Conservation (phyloP, 2,113 vertebrate genomes). For the Morone chrysops region DNA sequence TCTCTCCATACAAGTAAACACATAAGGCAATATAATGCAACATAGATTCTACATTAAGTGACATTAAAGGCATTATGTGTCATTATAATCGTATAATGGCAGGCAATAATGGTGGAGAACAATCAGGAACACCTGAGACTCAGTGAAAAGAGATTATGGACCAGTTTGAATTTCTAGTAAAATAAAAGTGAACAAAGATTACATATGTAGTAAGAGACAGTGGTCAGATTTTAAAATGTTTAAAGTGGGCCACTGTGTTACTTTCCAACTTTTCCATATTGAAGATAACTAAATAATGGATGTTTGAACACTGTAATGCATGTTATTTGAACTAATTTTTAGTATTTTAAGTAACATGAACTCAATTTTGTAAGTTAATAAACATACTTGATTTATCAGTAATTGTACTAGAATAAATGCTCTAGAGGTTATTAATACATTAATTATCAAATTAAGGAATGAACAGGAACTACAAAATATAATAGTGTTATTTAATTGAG, state of each 20-base stretch:
- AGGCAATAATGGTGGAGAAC: not conserved
- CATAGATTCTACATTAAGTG: slow-evolving; percentile 4
- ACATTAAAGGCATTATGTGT: not conserved
- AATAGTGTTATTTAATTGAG: not conserved
- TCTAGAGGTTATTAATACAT: not conserved
- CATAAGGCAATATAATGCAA: not conserved
- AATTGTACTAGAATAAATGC: not conserved
- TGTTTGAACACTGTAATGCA: not conserved
- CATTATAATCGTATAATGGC: not conserved
- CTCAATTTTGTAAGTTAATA: too few relatives aligned
- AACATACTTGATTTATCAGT: not conserved
- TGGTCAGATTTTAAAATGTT: not conserved
- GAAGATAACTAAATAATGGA: not conserved
- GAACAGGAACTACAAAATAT: not conserved
- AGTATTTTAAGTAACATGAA: too few relatives aligned
- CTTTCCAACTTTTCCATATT: not conserved
- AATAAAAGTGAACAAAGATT: not conserved
- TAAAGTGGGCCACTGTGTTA: not conserved
- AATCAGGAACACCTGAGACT: slow-evolving; percentile 18
- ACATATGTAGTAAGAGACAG: not conserved
- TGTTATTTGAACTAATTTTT: too few relatives aligned
- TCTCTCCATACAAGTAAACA: not conserved
- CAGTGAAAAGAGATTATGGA: too few relatives aligned
- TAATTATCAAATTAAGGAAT: not conserved
- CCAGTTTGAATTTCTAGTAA: not conserved